A percentile compares a stretch with the other conserved stretches of the same genome.
Conservation (phyloP, 1,140 invertebrate genomes). For the Araneus ventricosus region DNA sequence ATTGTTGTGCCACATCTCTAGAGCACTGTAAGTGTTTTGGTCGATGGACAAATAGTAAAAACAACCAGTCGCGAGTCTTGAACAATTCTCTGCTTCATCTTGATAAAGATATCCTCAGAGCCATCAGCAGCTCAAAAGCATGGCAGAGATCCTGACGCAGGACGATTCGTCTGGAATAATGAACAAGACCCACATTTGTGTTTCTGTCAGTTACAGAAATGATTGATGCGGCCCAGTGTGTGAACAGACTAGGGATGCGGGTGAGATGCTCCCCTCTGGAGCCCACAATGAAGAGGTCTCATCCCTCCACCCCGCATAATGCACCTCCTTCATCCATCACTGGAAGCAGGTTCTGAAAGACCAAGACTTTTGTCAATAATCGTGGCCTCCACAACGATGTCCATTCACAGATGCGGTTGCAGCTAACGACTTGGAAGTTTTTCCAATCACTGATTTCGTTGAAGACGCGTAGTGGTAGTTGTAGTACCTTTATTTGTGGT, state of each 20-base stretch:
- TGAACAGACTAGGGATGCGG: slow-evolving; percentile 22
- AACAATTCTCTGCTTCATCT: too few relatives aligned
- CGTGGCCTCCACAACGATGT: slow-evolving; percentile 12
- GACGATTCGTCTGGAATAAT: background rate
- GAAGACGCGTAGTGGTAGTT: slow-evolving; percentile 10
- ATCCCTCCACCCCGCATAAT: background rate
- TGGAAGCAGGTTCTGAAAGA: background rate
- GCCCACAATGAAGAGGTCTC: slow-evolving; percentile 1
- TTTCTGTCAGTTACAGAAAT: slow-evolving; percentile 43
- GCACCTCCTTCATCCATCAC: background rate
- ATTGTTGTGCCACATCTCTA: too few relatives aligned
- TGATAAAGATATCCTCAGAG: too few relatives aligned
- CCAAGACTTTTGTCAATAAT: background rate
- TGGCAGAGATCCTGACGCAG: background rate
- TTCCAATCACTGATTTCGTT: slow-evolving; percentile 64
- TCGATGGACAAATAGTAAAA: too few relatives aligned
- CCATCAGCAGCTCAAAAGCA: background rate
- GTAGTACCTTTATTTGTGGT: slow-evolving; percentile 58
- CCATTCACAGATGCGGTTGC: slow-evolving; percentile 51
- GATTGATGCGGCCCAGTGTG: slow-evolving; percentile 35
- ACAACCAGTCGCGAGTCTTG: too few relatives aligned
- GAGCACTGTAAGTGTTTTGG: too few relatives aligned
- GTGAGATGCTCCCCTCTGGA: background rate
- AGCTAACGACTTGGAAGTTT: slow-evolving; percentile 37
- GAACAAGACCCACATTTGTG: slow-evolving; percentile 22